Base-by-base conservation (phyloP, 2,113 vertebrate genomes). In the Callocephalon fimbriatum region DNA sequence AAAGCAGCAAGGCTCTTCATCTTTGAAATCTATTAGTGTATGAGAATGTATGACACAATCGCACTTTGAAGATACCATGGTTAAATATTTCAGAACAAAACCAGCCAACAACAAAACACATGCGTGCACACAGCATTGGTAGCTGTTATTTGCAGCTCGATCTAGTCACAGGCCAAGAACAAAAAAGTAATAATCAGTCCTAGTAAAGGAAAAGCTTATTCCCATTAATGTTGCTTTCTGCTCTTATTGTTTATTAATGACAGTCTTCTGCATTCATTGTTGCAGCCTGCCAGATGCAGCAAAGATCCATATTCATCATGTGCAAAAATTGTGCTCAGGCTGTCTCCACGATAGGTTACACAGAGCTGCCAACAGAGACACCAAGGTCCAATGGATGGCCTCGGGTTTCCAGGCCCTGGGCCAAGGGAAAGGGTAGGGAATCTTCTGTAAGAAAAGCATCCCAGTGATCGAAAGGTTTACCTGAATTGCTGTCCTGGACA, bases 211-310 rank as follows among this genome's bases (percentile, higher is more conserved):
- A 89, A 93, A 87, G 50, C 94, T 94, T 94, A 93, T 89, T 91
- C 84, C 90, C 80, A 91, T 91, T 91, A 95, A 90, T 86, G 86
- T 88, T 94, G 73, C 88, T 90, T 93, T 96, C 90, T 81, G 79
- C 74, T 94, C 93, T 96, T 96, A 93, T 93, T 95, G 92, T 96
- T 90, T 96, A 93, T 89, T 96, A 96, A 93, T 51, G 88, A 88
- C 92, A 88, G 58, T 65, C 89, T 96, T 83, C 92, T 85, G 84
- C 48, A 37, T 91, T 86, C 87, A 72, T 88, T 85, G 90, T 66
- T 96, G 88, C 86, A 97, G 86, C 48, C 80, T 96, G 85, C 79
- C 86, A 93, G 73, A 93, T 96, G 91, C 85, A 88, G 74, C 85
- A 82, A 93, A 80, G 85, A 88, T 93, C 77, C 63, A 82, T 88